Conservation (phyloP, 2,113 vertebrate species). For the Shinisaurus crocodilurus region DNA sequence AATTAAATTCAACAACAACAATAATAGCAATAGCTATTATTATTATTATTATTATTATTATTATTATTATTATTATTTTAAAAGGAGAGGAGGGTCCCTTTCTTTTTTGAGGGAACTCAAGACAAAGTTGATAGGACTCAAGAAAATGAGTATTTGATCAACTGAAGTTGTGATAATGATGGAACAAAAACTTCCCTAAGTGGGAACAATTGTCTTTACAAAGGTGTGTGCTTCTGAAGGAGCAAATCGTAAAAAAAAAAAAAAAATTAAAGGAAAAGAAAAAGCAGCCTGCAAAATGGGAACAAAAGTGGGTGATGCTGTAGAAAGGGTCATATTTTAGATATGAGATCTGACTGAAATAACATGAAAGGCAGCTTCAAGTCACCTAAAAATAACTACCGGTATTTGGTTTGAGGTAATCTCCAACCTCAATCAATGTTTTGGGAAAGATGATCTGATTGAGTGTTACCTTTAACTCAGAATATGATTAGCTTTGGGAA, state of each 20-base stretch:
- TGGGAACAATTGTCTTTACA: not conserved
- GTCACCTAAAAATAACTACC: not conserved
- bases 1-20: constrained; percentile 74
- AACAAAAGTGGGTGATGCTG: not conserved
- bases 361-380: constrained; percentile 5
- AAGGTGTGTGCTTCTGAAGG: not conserved
- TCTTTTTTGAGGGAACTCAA: constrained; percentile 51
- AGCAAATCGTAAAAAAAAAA: accelerated
- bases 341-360: not conserved
- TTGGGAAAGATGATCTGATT: not conserved
- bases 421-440: constrained; percentile 19
- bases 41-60: not conserved
- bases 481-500: not conserved
- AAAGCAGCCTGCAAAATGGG: not conserved
- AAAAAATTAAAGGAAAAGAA: no score
- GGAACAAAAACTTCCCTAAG: not conserved
- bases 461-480: not conserved
- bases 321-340: not conserved
- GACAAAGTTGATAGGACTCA: constrained; percentile 43
- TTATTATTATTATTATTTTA: not conserved
- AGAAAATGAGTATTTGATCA: constrained; percentile 30
- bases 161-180: constrained; percentile 20
- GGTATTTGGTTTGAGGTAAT: not conserved
- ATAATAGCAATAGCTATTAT: not conserved
- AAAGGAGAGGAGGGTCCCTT: constrained; percentile 60